These are phyloP conservation scores for Petroica traversi DNA, from an alignment of 2,113 vertebrate genomes.

Conservation along the genomic window DNA sequence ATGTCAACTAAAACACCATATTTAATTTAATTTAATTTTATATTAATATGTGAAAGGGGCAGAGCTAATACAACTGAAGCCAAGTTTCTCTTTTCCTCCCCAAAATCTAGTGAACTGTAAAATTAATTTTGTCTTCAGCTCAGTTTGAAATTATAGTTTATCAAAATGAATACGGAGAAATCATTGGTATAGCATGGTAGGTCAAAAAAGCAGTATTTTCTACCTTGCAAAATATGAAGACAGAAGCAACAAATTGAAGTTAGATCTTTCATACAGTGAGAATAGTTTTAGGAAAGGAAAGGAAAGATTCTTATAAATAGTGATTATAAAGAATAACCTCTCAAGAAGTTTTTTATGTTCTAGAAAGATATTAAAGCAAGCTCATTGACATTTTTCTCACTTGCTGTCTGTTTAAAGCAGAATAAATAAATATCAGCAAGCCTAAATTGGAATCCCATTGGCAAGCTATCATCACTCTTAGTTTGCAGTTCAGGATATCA, in stretches of 20 bases:
- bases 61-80: constrained; percentile 28
- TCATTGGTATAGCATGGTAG: not conserved
- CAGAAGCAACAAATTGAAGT: not conserved
- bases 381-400: not conserved
- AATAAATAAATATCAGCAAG: not conserved
- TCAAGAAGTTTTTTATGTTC: not conserved
- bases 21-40: not conserved
- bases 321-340: not conserved
- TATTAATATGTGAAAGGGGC: not conserved
- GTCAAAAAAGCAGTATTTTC: not conserved
- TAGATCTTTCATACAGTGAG: not conserved
- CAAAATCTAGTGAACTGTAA: not conserved
- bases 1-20: not conserved
- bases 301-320: not conserved
- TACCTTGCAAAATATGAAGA: not conserved
- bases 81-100: not conserved
- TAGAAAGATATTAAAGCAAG: not conserved
- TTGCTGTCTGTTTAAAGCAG: not conserved
- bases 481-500: not conserved
- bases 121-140: constrained; percentile 28
- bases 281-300: not conserved
- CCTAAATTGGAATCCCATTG: not conserved
- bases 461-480: not conserved
- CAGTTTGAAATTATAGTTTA: not conserved
- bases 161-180: not conserved